Evolutionary conservation across 1,140 invertebrate genomes (phyloP).

Genomic region (Heliothis subflexa): DNA sequence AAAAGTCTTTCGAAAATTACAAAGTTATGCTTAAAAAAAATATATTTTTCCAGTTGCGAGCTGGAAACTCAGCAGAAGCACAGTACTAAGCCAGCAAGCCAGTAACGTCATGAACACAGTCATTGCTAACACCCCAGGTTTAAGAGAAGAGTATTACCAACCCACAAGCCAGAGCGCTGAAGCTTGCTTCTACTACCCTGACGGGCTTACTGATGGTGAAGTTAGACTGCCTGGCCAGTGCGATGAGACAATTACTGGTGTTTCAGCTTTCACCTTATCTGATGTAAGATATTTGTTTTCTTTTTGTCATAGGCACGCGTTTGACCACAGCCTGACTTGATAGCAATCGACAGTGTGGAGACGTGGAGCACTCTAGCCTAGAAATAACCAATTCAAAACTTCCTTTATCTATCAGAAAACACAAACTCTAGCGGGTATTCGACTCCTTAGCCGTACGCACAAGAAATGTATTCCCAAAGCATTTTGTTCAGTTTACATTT

Average conservation of each 20-base stretch:
- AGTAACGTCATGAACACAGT: slow-evolving; percentile 57
- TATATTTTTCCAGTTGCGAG: slow-evolving; percentile 71
- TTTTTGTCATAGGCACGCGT: not conserved
- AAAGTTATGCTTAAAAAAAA: not conserved
- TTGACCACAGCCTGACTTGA: not conserved
- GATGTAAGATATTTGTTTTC: not conserved
- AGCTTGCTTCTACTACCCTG: slow-evolving; percentile 77
- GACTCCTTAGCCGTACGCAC: not conserved
- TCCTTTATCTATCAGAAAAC: too few species aligned
- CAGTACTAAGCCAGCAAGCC: slow-evolving; percentile 55
- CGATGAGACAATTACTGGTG: slow-evolving; percentile 66
- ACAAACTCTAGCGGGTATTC: not conserved
- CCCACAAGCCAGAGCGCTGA: slow-evolving; percentile 61
- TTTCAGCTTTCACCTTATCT: slow-evolving; percentile 56
- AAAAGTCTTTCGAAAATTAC: too few species aligned
- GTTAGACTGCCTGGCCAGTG: slow-evolving; percentile 74
- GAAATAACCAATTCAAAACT: too few species aligned
- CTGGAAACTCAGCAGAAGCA: slow-evolving; percentile 71
- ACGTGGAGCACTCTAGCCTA: too few species aligned
- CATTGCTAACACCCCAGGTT: slow-evolving; percentile 60
- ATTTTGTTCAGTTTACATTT: not conserved
- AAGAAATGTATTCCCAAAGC: too few species aligned
- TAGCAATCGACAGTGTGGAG: not conserved
- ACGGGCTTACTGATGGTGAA: slow-evolving; percentile 51
- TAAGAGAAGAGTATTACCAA: slow-evolving; percentile 64